A percentile compares a stretch with the other conserved stretches of the same genome.
These are phyloP conservation scores for Mobula hypostoma DNA, from an alignment of 2,113 vertebrate genomes.

Conservation along the genomic window DNA sequence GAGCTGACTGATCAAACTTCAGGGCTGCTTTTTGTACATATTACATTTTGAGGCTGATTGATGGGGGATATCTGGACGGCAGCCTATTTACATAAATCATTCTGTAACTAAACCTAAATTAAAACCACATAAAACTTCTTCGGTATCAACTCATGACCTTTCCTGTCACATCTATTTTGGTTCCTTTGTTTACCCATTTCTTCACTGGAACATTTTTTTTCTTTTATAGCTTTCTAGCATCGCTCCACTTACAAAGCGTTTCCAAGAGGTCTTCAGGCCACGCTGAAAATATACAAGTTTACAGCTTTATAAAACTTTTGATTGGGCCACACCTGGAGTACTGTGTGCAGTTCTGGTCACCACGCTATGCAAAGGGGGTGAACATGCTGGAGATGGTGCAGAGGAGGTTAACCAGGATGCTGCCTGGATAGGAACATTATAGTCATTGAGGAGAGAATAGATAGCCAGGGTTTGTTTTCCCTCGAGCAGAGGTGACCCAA, in stretches of 20 bases:
- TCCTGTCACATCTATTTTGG: neutral
- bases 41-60: conserved; percentile 20
- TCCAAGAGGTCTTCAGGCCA: neutral
- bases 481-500: too few relatives aligned
- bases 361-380: too few relatives aligned
- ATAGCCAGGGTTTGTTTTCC: too few relatives aligned
- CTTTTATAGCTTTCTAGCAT: neutral
- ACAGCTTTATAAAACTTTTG: too few relatives aligned
- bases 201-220: neutral
- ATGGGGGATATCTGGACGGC: conserved; percentile 11
- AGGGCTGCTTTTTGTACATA: neutral
- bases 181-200: conserved; percentile 12
- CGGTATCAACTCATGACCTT: neutral
- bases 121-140: conserved; percentile 33
- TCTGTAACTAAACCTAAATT: conserved; percentile 29
- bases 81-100: conserved; percentile 25
- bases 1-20: neutral
- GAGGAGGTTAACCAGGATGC: too few relatives aligned
- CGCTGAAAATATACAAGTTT: too few relatives aligned
- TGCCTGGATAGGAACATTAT: too few relatives aligned
- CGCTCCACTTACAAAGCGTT: neutral
- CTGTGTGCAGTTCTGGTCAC: too few relatives aligned
- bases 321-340: too few relatives aligned
- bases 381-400: too few relatives aligned
- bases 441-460: too few relatives aligned